Conservation (phyloP, 2,797 vertebrate genomes). For the Urosaurus nigricauda region DNA sequence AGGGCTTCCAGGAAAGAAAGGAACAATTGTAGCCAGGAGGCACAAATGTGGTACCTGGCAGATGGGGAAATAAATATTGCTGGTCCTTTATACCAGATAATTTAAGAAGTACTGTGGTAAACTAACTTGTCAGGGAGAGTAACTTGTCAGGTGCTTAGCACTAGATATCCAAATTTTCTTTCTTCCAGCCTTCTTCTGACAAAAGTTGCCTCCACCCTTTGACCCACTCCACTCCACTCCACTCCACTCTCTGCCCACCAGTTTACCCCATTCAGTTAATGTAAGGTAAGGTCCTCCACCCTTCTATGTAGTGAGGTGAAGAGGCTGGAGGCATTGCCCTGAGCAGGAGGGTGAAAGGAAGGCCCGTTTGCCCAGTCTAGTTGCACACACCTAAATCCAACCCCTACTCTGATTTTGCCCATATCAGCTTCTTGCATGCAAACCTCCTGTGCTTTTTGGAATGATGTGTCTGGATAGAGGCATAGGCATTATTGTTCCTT, state of each 20-base stretch:
- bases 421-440: not conserved
- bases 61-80: too few species aligned
- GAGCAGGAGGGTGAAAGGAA: not conserved
- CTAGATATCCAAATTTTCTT: not conserved
- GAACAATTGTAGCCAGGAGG: too few species aligned
- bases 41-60: too few species aligned
- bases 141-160: too few species aligned
- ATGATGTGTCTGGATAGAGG: not conserved
- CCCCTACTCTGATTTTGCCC: not conserved
- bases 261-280: too few species aligned
- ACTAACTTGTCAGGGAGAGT: not conserved
- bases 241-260: too few species aligned
- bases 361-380: not conserved
- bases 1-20: too few species aligned
- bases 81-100: not conserved
- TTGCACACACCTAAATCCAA: not conserved
- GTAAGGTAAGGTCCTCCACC: not conserved
- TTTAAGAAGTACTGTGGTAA: not conserved
- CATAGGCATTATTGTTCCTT: too few species aligned
- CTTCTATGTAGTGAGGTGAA: not conserved
- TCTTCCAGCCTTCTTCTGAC: not conserved
- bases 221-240: too few species aligned
- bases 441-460: not conserved
- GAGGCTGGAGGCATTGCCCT: not conserved
- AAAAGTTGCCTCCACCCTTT: too few species aligned